These are phyloP conservation scores for Arothron firmamentum DNA, from an alignment of 2,113 vertebrate species.

Conservation along the genomic window DNA sequence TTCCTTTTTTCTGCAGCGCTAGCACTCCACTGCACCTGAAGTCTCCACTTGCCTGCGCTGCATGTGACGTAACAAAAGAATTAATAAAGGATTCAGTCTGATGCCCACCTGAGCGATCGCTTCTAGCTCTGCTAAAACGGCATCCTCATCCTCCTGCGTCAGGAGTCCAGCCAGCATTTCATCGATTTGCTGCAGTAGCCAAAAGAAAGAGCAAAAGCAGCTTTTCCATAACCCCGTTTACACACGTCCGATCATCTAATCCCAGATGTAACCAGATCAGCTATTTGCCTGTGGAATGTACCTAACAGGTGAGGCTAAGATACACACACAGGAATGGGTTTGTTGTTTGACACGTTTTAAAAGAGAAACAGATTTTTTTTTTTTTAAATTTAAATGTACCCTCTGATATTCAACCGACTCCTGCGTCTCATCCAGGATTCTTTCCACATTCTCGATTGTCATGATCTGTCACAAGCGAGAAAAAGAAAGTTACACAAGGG, in stretches of 20 bases:
- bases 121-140: constrained; percentile 85
- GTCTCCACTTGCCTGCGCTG: neutral
- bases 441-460: constrained; percentile 91
- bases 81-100: constrained; percentile 13
- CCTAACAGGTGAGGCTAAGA: too few relatives aligned
- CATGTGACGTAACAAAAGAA: neutral
- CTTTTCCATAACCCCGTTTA: neutral
- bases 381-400: constrained; percentile 59
- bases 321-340: too few relatives aligned
- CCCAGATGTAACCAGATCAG: too few relatives aligned
- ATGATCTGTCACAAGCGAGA: constrained; percentile 77
- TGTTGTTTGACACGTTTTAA: neutral
- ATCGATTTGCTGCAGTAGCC: constrained; percentile 84
- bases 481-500: constrained; percentile 1
- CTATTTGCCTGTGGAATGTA: too few relatives aligned
- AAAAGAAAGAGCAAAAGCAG: neutral
- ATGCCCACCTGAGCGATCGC: constrained; percentile 84
- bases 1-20: too few relatives aligned
- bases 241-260: too few relatives aligned
- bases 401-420: constrained; percentile 91
- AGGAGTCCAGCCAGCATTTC: constrained; percentile 85
- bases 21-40: neutral
- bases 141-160: constrained; percentile 87
- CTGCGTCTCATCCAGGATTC: constrained; percentile 92
- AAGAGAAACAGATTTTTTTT: neutral